phyloP scores from a whole-genome alignment of 2,797 vertebrate species.

The Spatula clypeata region DNA sequence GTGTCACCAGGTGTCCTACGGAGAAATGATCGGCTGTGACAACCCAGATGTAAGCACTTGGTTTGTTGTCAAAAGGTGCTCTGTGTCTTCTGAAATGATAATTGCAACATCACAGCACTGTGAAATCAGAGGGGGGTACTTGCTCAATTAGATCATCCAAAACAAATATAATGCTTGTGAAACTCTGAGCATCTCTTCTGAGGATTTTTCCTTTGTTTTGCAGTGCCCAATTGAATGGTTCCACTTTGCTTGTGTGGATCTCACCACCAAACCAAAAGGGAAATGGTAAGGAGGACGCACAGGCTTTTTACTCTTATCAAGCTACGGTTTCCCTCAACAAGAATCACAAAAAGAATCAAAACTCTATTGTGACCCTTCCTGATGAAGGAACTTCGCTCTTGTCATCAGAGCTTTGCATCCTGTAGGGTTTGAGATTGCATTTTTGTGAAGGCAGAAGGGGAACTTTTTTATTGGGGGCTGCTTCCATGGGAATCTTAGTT shows the following conservation, averaged over 20 bases:
- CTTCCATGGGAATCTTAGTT: background rate
- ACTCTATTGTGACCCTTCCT: background rate
- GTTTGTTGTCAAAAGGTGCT: background rate
- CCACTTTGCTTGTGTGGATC: constrained; percentile 97
- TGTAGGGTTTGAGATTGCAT: fast-evolving
- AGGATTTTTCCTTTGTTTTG: background rate
- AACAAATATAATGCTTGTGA: fast-evolving
- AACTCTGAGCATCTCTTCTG: background rate
- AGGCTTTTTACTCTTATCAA: background rate
- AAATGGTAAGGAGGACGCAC: constrained; percentile 90
- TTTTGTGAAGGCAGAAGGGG: background rate
- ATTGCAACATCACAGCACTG: background rate
- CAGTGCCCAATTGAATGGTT: constrained; percentile 99
- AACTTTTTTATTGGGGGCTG: background rate
- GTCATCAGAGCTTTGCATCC: background rate
- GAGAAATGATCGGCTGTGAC: constrained; percentile 99
- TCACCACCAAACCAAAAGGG: constrained; percentile 97
- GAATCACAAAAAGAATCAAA: background rate
- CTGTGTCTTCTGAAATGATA: background rate
- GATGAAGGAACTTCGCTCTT: background rate
- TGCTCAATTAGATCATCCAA: background rate
- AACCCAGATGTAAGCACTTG: constrained; percentile 91
- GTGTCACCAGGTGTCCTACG: constrained; percentile 97
- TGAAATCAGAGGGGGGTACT: fast-evolving
- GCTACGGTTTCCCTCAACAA: background rate